Evolutionary conservation across 2,888 invertebrate species (phyloP).

Genomic region (Cinara cedri): DNA sequence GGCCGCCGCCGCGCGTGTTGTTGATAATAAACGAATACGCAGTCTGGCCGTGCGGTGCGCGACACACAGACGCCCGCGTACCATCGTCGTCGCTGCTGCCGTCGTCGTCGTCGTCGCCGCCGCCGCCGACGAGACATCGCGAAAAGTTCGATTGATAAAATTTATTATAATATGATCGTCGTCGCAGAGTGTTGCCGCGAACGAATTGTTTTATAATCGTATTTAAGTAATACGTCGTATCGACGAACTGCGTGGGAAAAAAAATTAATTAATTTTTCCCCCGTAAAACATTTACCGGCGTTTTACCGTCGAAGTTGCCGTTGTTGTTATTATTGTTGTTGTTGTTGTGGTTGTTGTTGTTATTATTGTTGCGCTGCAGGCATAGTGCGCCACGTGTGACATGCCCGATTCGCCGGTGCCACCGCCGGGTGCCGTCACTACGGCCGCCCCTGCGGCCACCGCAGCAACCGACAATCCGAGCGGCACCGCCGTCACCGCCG

Average conservation of each 20-base stretch:
- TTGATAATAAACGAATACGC: constrained; percentile 57
- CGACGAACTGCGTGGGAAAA: neutral
- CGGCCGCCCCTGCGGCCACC: neutral
- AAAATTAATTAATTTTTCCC: neutral
- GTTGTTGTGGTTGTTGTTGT: neutral
- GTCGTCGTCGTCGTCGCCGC: constrained; percentile 3
- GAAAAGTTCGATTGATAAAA: too few species aligned
- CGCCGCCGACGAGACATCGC: constrained; percentile 5
- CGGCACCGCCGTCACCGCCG: neutral
- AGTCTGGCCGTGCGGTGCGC: constrained; percentile 57
- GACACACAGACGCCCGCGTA: constrained; percentile 56
- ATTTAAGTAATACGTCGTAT: neutral
- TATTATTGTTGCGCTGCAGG: neutral
- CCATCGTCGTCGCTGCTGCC: constrained; percentile 11
- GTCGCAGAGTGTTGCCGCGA: neutral
- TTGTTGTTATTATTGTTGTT: neutral
- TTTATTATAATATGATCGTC: too few species aligned
- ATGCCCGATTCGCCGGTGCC: constrained; percentile 26
- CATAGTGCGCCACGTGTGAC: constrained; percentile 3
- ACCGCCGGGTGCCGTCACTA: neutral
- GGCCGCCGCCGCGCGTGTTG: constrained; percentile 51
- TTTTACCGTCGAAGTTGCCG: neutral
- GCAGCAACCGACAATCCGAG: neutral
- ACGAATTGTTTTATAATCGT: too few species aligned
- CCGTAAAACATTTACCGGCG: neutral